These are phyloP conservation scores for Rafetus swinhoei DNA, from an alignment of 2,113 vertebrate species.

Conservation along the genomic window DNA sequence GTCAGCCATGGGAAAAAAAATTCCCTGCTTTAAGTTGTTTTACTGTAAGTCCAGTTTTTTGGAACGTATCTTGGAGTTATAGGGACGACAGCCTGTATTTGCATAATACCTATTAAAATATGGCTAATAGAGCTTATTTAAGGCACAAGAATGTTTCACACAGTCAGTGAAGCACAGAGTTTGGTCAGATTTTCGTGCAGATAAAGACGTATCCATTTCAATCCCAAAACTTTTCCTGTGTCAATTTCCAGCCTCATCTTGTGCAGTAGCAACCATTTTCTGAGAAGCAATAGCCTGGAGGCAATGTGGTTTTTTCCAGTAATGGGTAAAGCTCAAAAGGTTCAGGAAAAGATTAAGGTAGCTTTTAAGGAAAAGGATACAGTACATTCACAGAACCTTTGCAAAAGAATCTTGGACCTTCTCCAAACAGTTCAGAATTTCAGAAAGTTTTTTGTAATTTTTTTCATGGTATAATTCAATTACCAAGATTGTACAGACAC, in stretches of 20 bases:
- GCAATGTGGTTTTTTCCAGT: not conserved
- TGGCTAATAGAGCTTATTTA: slow-evolving; percentile 18
- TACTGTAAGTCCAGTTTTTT: no score
- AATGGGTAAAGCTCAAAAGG: not conserved
- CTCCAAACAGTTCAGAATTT: not conserved
- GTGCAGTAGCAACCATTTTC: slow-evolving; percentile 1
- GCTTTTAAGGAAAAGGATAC: not conserved
- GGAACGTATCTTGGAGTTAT: no score
- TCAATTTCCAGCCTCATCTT: not conserved
- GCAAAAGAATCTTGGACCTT: not conserved
- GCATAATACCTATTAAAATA: slow-evolving; percentile 34
- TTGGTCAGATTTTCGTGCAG: slow-evolving; percentile 27
- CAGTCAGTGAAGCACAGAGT: not conserved
- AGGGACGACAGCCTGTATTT: not conserved
- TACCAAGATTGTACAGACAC: not conserved
- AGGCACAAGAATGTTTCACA: slow-evolving; percentile 18
- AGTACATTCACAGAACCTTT: not conserved
- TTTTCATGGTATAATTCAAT: not conserved
- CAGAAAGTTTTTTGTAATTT: not conserved
- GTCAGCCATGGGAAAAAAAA: no score
- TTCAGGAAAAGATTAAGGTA: not conserved
- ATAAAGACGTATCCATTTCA: slow-evolving; percentile 2
- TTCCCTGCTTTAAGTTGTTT: no score
- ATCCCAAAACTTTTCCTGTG: slow-evolving; percentile 14
- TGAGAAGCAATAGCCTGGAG: slow-evolving; percentile 32